These are phyloP conservation scores for Brachirus orientalis DNA, from an alignment of 2,113 vertebrate species.

Conservation along the genomic window DNA sequence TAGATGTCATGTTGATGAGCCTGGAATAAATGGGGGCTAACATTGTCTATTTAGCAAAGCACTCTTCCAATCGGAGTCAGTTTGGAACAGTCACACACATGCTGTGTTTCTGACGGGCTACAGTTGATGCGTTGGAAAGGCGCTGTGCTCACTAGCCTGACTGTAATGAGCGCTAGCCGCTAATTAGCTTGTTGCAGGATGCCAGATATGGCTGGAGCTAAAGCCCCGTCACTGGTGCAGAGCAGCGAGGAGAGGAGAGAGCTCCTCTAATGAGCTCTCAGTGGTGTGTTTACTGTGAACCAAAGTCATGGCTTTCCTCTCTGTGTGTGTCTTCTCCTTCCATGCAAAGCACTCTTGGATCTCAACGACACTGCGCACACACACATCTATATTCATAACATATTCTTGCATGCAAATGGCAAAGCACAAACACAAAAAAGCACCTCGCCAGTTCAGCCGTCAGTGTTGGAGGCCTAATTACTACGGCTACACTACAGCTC, in stretches of 20 bases:
- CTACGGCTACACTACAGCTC: constrained; percentile 53
- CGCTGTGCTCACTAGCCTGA: constrained; percentile 51
- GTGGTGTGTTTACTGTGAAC: constrained; percentile 78
- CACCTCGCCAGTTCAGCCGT: constrained; percentile 48
- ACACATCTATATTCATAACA: constrained; percentile 49
- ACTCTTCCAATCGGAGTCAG: constrained; percentile 41
- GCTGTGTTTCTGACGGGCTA: constrained; percentile 67
- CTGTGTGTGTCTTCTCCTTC: constrained; percentile 28
- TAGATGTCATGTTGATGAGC: constrained; percentile 42
- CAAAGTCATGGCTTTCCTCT: constrained; percentile 72
- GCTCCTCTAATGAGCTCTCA: constrained; percentile 78
- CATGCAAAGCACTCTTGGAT: constrained; percentile 28
- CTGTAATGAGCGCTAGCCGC: constrained; percentile 72
- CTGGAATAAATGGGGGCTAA: constrained; percentile 39
- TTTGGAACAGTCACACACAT: constrained; percentile 43
- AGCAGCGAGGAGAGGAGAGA: constrained; percentile 55
- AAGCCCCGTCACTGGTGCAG: constrained; percentile 64
- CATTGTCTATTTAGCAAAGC: constrained; percentile 49
- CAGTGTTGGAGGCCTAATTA: constrained; percentile 65
- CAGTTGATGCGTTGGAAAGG: constrained; percentile 65
- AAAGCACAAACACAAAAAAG: constrained; percentile 13
- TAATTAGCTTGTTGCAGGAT: constrained; percentile 77
- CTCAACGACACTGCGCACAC: constrained; percentile 10
- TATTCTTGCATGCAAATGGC: constrained; percentile 24
- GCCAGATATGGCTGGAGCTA: constrained; percentile 68